phyloP scores from a whole-genome alignment of 35 echinoderm and acorn worm genomes.

The Acanthaster planci region DNA sequence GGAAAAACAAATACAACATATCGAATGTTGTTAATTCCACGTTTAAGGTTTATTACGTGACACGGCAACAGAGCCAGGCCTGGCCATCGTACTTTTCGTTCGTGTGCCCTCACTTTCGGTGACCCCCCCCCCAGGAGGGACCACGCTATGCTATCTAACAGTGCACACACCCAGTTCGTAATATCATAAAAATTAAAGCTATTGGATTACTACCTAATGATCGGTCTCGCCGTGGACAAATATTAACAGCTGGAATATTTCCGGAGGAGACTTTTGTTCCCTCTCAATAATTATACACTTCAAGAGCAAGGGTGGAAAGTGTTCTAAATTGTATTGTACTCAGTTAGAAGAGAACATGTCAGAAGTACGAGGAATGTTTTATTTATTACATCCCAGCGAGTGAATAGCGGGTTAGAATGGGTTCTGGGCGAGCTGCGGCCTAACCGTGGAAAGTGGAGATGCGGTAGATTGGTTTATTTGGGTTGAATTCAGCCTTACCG shows the following conservation, averaged over 20 bases:
- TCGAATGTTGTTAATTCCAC: not conserved
- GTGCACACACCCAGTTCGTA: not conserved
- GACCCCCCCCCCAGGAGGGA: too few species aligned
- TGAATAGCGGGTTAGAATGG: too few species aligned
- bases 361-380: too few species aligned
- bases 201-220: not conserved
- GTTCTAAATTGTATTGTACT: too few species aligned
- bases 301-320: too few species aligned
- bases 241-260: conserved; percentile 13
- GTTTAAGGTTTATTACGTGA: conserved; percentile 22
- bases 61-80: not conserved
- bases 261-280: not conserved
- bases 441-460: too few species aligned
- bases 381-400: too few species aligned
- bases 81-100: not conserved
- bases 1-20: not conserved
- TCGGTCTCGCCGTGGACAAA: not conserved
- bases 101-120: too few species aligned
- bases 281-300: not conserved
- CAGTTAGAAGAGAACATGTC: too few species aligned
- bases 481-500: too few species aligned
- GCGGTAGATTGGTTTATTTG: too few species aligned
- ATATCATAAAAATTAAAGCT: not conserved
- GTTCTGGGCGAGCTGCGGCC: too few species aligned
- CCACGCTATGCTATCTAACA: not conserved